Conservation (phyloP, 2,888 invertebrate species). For the Ashinkailepas kermadecensis region DNA sequence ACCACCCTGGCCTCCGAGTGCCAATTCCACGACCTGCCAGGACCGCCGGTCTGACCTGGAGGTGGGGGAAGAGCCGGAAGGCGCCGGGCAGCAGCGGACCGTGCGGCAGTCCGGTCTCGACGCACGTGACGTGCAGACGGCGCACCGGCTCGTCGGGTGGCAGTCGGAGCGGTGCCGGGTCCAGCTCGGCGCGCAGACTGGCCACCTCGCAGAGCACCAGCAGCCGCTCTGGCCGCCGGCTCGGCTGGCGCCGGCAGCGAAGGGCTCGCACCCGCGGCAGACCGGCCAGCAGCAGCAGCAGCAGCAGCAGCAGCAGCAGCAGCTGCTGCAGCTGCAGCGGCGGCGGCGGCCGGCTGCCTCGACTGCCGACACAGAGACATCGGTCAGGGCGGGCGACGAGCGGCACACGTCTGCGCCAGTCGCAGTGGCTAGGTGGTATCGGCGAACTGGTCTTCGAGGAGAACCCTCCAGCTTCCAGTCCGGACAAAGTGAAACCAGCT, state of each 20-base stretch:
- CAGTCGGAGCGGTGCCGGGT: background rate
- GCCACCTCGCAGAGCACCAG: conserved; percentile 32
- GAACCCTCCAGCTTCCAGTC: background rate
- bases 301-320: conserved; percentile 40
- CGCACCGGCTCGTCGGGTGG: background rate
- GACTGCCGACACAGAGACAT: too few relatives aligned
- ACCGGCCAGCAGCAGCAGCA: conserved; percentile 29
- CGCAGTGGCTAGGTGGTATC: background rate
- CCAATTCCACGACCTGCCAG: too few relatives aligned
- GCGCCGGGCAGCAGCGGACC: background rate
- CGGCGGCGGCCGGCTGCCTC: conserved; percentile 23
- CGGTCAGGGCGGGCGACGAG: background rate
- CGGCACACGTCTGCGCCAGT: background rate
- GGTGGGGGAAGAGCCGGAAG: background rate
- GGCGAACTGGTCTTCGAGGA: background rate
- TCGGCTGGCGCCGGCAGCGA: background rate
- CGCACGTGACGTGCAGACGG: background rate
- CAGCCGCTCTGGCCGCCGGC: background rate
- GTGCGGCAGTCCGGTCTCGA: conserved; percentile 5
- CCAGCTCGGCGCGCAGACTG: conserved; percentile 26
- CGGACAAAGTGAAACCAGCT: background rate
- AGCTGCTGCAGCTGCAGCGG: conserved; percentile 66
- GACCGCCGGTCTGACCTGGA: background rate
- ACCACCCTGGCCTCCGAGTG: too few relatives aligned
- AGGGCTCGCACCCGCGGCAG: conserved; percentile 9